These are phyloP conservation scores for Drosophila littoralis DNA, from an alignment of 1,140 invertebrate genomes.

Conservation along the genomic window DNA sequence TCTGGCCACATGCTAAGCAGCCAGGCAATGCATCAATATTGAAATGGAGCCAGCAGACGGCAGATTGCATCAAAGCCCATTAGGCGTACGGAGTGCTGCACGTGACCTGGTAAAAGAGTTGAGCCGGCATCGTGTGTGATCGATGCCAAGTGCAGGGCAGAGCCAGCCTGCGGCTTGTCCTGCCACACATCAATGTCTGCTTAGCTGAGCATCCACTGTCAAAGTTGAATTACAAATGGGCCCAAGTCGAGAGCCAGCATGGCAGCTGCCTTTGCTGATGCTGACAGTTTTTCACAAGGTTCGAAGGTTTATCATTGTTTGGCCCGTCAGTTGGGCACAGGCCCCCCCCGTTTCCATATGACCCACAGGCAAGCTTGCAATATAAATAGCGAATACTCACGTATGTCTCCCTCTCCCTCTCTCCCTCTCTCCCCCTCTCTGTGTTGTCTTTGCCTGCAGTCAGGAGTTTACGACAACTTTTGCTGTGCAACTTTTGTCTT, in stretches of 20 bases:
- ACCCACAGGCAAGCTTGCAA: conserved; percentile 6
- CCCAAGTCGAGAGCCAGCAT: conserved; percentile 37
- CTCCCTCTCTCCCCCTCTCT: background rate
- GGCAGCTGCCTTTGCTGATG: conserved; percentile 31
- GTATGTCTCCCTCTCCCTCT: background rate
- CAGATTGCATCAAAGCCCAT: conserved; percentile 58
- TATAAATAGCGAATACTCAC: conserved; percentile 25
- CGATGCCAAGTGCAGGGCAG: conserved; percentile 29
- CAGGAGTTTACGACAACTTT: conserved; percentile 43
- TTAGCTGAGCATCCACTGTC: conserved; percentile 36
- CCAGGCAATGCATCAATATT: conserved; percentile 66
- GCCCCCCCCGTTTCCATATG: background rate
- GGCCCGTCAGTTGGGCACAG: conserved; percentile 27
- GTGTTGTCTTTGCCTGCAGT: conserved; percentile 1
- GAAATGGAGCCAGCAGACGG: conserved; percentile 36
- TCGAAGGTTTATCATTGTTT: conserved; percentile 75
- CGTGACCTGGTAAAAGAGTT: conserved; percentile 53
- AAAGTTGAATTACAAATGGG: conserved; percentile 77
- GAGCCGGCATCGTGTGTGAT: conserved; percentile 36
- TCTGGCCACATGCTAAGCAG: conserved; percentile 27
- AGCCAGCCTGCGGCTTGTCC: conserved; percentile 19
- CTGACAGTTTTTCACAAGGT: conserved; percentile 59
- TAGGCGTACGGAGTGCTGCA: conserved; percentile 45
- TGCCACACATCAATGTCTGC: conserved; percentile 57
- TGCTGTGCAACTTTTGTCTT: conserved; percentile 16